Evolutionary conservation across 2,113 vertebrate genomes (phyloP).

Genomic region (Peromyscus maniculatus): DNA sequence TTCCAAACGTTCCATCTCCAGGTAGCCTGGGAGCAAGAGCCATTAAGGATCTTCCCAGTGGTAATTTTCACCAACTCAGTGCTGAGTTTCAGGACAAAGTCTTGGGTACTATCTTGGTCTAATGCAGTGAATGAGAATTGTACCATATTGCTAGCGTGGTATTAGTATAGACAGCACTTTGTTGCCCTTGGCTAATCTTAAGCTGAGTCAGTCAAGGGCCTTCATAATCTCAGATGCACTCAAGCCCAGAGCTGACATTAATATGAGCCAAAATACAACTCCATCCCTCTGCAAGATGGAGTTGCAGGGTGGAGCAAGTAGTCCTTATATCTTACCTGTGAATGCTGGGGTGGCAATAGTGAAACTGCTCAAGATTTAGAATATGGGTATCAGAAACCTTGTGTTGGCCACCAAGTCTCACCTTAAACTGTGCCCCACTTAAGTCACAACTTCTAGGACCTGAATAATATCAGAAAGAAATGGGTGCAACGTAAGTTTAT

Average conservation of each 20-base stretch:
- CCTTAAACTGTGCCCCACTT: neutral
- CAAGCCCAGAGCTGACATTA: neutral
- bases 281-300: neutral
- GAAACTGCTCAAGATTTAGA: neutral
- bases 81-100: neutral
- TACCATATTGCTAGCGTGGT: neutral
- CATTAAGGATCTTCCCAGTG: neutral
- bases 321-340: neutral
- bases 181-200: neutral
- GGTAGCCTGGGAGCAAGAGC: neutral
- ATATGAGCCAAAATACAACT: neutral
- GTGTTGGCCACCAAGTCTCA: neutral
- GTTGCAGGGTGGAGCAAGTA: neutral
- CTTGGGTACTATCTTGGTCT: neutral
- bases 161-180: neutral
- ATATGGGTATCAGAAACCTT: neutral
- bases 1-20: neutral
- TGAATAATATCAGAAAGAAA: neutral
- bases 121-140: neutral
- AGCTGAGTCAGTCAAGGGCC: neutral
- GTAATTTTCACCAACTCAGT: neutral
- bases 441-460: neutral
- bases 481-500: neutral
- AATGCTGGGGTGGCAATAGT: neutral
- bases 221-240: neutral